Percentiles rank a stretch among this genome's conserved stretches.
Conservation (phyloP, 2,113 vertebrate species). For the Litocranius walleri region DNA sequence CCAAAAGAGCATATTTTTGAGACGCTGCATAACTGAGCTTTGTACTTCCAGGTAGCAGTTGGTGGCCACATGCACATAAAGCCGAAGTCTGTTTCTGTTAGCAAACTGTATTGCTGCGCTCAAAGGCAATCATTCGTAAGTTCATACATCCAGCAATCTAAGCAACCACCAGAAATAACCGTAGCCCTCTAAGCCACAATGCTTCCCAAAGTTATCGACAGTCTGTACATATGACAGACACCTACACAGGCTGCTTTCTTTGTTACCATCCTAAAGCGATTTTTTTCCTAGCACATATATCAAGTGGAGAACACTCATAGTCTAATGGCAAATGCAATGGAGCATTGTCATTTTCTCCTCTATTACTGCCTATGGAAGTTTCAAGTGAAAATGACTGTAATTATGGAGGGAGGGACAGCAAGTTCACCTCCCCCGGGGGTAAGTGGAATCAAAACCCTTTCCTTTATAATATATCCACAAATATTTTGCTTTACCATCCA, state of each 20-base stretch:
- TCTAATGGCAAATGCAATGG: conserved; percentile 37
- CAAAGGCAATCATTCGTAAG: background rate
- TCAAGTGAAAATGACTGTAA: conserved; percentile 55
- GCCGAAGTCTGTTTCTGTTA: background rate
- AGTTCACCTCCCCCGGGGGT: background rate
- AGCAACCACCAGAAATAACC: background rate
- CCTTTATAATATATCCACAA: conserved; percentile 45
- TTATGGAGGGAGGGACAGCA: conserved; percentile 46
- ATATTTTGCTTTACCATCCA: conserved; percentile 51
- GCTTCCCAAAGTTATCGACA: conserved; percentile 51
- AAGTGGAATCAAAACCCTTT: background rate
- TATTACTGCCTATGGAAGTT: conserved; percentile 15
- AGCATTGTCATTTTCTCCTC: conserved; percentile 39
- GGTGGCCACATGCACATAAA: background rate
- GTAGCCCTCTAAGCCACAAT: background rate
- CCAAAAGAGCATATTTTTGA: background rate
- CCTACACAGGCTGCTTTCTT: conserved; percentile 34
- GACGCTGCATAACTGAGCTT: background rate
- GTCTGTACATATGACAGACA: conserved; percentile 44
- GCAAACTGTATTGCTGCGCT: background rate
- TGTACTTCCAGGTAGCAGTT: background rate
- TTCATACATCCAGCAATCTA: background rate
- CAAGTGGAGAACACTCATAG: conserved; percentile 36
- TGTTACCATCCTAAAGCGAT: conserved; percentile 61
- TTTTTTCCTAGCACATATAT: conserved; percentile 60